Base-by-base conservation (phyloP, 2,113 vertebrate genomes). In the Tychaedon coryphoeus region DNA sequence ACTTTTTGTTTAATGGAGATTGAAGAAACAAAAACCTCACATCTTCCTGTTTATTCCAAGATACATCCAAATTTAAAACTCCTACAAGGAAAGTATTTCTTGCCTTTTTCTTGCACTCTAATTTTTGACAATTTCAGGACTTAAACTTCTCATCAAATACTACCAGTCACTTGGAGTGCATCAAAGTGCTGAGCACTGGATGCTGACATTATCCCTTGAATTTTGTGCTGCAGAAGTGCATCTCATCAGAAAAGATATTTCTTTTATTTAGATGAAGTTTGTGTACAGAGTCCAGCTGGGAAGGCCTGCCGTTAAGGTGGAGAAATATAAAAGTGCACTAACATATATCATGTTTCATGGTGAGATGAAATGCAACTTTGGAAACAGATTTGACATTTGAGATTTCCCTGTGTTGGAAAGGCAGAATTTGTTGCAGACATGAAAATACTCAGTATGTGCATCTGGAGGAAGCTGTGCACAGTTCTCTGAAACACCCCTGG, bases 401-500 rank as follows among this genome's bases (percentile, higher is more conserved):
- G 78, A 56, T 91, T 95, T 86, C 83, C 90, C n/a, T 43, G 13
- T 82, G 56, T 79, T 94, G 66, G 58, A 88, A 76, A 94, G 70
- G 28, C 33, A 95, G 79, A 80, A 81, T 91, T 94, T 94, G 83
- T 94, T 94, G 87, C 69, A 51, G 82, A 83, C 61, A 92, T 79
- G 86, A 97, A 97, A 96, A 66, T 13, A 24, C 66, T 93, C 22
- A 4, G 53, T 91, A 33, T 76, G 81, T 67, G 84, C 91, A 87
- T 98, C 96, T 95, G 95, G 92, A 97, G 83, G 69, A 97, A 88
- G 73, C 86, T 78, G 50, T 93, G 92, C 74, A 58, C 65, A 60
- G 94, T 95, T 92, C 96, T 96, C 93, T 4, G 14, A 95, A 96
- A 89, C 87, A 97, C 91, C 96, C 96, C 95, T 97, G 95, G 96